phyloP scores from a whole-genome alignment of 1,140 invertebrate species.

The Philaenus spumarius region DNA sequence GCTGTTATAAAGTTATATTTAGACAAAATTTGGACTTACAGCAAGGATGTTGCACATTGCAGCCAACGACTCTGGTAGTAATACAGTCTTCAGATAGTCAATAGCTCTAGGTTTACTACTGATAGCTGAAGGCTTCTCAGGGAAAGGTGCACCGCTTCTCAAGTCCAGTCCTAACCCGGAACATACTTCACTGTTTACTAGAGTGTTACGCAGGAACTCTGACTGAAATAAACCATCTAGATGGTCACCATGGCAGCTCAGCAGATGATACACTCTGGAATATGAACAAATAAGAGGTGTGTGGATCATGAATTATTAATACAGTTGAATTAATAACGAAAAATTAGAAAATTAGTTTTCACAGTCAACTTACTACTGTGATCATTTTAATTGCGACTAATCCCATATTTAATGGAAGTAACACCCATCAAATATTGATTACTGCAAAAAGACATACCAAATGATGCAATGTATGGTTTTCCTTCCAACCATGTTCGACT shows the following conservation, averaged over 20 bases:
- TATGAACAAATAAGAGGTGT: constrained; percentile 39
- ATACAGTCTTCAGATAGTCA: constrained; percentile 19
- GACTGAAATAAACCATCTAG: constrained; percentile 48
- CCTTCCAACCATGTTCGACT: too few species aligned
- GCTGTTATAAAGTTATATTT: too few species aligned
- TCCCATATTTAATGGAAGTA: too few species aligned
- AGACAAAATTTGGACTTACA: constrained; percentile 43
- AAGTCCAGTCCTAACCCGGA: constrained; percentile 46
- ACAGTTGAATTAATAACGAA: neutral
- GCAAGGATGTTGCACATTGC: constrained; percentile 69
- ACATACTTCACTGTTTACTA: constrained; percentile 50
- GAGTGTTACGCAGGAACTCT: constrained; percentile 46
- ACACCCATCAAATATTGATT: too few species aligned
- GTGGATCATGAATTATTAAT: neutral
- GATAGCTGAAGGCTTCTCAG: constrained; percentile 20
- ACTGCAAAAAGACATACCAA: too few species aligned
- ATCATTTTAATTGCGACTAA: too few species aligned
- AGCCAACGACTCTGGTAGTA: constrained; percentile 52
- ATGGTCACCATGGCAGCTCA: constrained; percentile 53
- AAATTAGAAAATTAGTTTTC: too few species aligned
- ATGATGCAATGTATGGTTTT: too few species aligned
- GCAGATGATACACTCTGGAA: constrained; percentile 53
- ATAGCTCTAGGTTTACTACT: neutral
- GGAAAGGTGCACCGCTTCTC: neutral
- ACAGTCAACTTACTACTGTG: too few species aligned